A percentile compares a stretch with the other conserved stretches of the same genome.
Conservation (phyloP, 2,797 vertebrate genomes). For the Peromyscus melanophrys region DNA sequence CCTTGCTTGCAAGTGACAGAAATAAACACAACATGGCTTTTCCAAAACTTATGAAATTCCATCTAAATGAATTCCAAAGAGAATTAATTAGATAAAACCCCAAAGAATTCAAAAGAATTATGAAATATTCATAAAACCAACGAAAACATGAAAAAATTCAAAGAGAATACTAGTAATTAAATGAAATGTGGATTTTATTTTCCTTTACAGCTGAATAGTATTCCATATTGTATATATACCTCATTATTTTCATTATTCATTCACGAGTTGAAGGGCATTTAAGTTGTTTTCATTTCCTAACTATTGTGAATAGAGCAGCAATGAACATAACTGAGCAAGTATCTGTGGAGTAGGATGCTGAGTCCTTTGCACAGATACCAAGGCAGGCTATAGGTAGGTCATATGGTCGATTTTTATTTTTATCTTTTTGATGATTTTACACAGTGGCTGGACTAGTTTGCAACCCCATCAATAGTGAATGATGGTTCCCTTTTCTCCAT, state of each 20-base stretch:
- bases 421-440: not conserved
- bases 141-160: not conserved
- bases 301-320: not conserved
- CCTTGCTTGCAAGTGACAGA: constrained; percentile 36
- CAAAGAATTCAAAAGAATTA: not conserved
- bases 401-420: too few relatives aligned
- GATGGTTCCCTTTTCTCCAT: not conserved
- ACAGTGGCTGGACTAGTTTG: not conserved
- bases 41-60: not conserved
- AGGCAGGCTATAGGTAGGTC: not conserved
- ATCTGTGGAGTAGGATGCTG: not conserved
- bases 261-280: not conserved
- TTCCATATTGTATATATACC: too few relatives aligned
- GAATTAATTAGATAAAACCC: not conserved
- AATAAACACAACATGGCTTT: not conserved
- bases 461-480: not conserved
- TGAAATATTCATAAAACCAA: not conserved
- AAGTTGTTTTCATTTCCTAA: not conserved
- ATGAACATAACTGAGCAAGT: not conserved
- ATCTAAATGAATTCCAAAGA: not conserved
- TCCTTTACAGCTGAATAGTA: not conserved
- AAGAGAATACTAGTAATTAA: not conserved
- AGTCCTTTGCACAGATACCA: not conserved
- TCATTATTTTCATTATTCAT: not conserved
- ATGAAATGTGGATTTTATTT: not conserved